Percentiles rank a stretch among this genome's conserved stretches.
phyloP scores from a whole-genome alignment of 2,888 invertebrate species.

The Helleia helle region DNA sequence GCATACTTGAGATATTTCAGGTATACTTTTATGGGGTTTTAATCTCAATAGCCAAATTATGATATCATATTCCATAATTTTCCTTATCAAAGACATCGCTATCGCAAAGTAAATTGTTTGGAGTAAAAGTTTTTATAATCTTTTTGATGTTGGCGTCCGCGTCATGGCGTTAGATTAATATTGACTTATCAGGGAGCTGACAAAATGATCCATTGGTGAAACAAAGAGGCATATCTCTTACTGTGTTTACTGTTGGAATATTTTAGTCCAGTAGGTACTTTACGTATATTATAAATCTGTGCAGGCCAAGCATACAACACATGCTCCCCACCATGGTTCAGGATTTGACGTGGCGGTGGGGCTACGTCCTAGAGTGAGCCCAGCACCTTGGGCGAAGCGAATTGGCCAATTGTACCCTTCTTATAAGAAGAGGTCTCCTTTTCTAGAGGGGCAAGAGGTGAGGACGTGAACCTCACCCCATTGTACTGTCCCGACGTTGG shows the following conservation, averaged over 20 bases:
- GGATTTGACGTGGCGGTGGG: no score
- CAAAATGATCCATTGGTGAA: conserved; percentile 4
- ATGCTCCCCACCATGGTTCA: no score
- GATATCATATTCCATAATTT: conserved; percentile 9
- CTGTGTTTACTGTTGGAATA: background rate
- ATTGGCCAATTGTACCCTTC: no score
- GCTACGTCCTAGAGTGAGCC: no score
- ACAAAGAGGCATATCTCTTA: background rate
- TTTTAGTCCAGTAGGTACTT: background rate
- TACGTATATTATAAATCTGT: no score
- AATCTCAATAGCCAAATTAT: conserved; percentile 4
- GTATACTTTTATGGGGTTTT: conserved; percentile 1
- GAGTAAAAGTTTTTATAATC: conserved; percentile 39
- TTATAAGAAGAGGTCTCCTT: no score
- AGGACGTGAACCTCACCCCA: no score
- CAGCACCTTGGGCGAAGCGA: no score
- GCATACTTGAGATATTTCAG: background rate
- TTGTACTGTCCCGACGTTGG: no score
- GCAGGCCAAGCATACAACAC: no score
- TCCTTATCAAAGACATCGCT: conserved; percentile 32
- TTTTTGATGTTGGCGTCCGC: conserved; percentile 27
- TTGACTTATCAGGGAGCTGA: conserved; percentile 10
- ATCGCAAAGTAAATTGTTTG: conserved; percentile 41
- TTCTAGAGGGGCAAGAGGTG: no score
- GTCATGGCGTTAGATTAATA: conserved; percentile 22